phyloP scores from a whole-genome alignment of 1,140 invertebrate genomes.

The Drosophila setifemur region DNA sequence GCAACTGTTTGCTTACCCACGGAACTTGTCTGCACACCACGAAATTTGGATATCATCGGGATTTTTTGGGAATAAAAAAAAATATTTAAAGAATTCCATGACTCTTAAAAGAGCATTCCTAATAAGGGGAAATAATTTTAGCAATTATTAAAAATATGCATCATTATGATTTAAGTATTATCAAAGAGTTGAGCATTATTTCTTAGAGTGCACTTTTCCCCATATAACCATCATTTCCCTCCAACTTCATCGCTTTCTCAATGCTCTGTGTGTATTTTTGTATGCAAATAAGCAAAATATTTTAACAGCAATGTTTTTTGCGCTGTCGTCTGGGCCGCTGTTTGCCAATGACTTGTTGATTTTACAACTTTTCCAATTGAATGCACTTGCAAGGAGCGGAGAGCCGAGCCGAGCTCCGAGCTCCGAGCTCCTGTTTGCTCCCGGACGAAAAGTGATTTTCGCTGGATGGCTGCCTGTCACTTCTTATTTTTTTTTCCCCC shows the following conservation, averaged over 20 bases:
- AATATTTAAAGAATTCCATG: no score
- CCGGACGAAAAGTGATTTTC: conserved; percentile 30
- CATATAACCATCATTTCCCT: not conserved
- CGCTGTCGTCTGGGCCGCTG: conserved; percentile 47
- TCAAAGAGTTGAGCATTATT: no score
- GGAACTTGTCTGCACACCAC: conserved; percentile 12
- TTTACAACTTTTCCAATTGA: conserved; percentile 78
- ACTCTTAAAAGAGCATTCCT: no score
- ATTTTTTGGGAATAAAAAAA: no score
- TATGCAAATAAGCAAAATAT: conserved; percentile 72
- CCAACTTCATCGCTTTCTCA: conserved; percentile 1
- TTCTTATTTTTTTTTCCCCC: no score
- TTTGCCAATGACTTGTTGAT: conserved; percentile 79
- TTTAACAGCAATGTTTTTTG: conserved; percentile 58
- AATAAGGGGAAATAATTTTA: no score
- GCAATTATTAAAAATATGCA: not conserved
- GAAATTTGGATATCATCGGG: not conserved
- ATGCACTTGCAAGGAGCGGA: conserved; percentile 29
- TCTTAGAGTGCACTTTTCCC: not conserved
- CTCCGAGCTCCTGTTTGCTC: conserved; percentile 32
- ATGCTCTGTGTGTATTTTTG: conserved; percentile 40
- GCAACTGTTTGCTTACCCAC: conserved; percentile 44
- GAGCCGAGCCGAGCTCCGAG: no score
- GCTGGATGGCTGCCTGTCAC: conserved; percentile 23
- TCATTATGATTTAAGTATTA: no score